These are phyloP conservation scores for Cnemophilus loriae DNA, from an alignment of 2,113 vertebrate species.

Conservation along the genomic window DNA sequence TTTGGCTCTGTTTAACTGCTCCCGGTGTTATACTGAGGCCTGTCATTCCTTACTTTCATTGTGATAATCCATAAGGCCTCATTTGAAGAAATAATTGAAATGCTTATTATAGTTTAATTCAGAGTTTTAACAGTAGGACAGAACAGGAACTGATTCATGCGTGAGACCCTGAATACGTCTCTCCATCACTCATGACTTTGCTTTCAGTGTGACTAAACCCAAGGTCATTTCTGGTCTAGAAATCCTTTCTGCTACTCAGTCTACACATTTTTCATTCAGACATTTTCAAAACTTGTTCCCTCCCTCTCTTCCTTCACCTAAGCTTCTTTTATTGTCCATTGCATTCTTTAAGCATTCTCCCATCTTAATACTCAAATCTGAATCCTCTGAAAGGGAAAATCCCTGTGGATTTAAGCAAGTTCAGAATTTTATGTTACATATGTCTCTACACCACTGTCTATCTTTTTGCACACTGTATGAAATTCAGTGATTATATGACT, in stretches of 20 bases:
- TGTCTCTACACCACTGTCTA: neutral
- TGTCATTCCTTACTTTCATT: neutral
- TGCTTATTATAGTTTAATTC: neutral
- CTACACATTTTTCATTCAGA: neutral
- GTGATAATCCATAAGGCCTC: neutral
- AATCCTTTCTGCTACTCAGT: neutral
- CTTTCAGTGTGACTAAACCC: slow-evolving; percentile 20
- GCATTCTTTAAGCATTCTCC: neutral
- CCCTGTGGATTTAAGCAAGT: neutral
- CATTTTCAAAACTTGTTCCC: neutral
- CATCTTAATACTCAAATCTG: neutral
- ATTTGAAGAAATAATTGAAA: neutral
- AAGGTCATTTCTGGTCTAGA: neutral
- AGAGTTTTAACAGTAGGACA: neutral
- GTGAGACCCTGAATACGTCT: neutral
- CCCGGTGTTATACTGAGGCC: neutral
- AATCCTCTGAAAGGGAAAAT: neutral
- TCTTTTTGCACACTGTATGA: neutral
- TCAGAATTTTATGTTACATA: neutral
- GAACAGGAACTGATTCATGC: neutral
- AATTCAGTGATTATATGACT: neutral
- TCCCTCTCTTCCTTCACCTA: neutral
- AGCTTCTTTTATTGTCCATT: neutral
- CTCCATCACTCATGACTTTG: neutral
- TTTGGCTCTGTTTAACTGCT: neutral